Conservation (phyloP, 2,113 vertebrate species). For the Chrysemys picta region DNA sequence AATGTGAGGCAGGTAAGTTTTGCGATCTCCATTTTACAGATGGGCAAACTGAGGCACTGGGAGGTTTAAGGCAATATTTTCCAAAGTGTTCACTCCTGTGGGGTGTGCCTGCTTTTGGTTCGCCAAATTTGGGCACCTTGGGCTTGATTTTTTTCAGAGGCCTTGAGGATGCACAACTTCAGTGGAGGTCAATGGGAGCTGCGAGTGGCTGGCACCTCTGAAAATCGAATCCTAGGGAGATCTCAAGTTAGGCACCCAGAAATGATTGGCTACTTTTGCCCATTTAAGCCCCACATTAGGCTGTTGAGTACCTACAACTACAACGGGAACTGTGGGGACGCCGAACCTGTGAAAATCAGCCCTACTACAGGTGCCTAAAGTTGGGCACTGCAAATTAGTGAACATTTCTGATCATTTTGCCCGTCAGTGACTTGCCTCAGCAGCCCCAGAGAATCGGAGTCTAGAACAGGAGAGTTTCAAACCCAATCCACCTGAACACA, state of each 20-base stretch:
- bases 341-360: neutral
- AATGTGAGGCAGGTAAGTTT: neutral
- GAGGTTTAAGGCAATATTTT: neutral
- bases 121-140: neutral
- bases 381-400: neutral
- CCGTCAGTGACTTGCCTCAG: neutral
- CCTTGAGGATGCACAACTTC: neutral
- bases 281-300: neutral
- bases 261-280: neutral
- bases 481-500: neutral
- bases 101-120: neutral
- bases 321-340: neutral
- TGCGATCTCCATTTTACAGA: neutral
- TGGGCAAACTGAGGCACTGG: neutral
- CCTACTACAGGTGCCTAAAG: neutral
- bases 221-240: neutral
- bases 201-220: neutral
- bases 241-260: neutral
- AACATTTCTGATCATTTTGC: neutral
- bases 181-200: neutral
- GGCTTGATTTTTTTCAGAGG: neutral
- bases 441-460: neutral
- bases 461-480: neutral
- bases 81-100: neutral
- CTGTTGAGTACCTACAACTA: neutral